phyloP scores from a whole-genome alignment of 1,140 invertebrate species.

The Onthophagus taurus region DNA sequence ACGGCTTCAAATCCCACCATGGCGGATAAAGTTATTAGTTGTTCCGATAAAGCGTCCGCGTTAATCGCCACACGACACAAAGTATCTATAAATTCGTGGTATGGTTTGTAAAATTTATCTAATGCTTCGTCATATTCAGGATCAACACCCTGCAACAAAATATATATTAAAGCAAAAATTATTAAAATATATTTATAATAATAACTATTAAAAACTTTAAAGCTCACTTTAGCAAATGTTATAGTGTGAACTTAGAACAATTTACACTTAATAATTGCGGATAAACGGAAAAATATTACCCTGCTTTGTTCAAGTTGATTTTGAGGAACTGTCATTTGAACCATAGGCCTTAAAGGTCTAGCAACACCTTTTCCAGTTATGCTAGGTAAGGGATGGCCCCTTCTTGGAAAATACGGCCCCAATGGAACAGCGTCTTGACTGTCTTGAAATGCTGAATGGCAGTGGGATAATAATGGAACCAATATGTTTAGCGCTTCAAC shows the following conservation, averaged over 20 bases:
- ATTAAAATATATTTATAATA: slow-evolving; percentile 1
- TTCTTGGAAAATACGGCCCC: slow-evolving; percentile 64
- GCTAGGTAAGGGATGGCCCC: slow-evolving; percentile 41
- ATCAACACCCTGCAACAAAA: slow-evolving; percentile 50
- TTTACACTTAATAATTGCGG: too few species aligned
- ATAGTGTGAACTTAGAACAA: too few species aligned
- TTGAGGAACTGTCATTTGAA: slow-evolving; percentile 78
- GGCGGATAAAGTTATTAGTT: slow-evolving; percentile 69
- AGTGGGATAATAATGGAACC: slow-evolving; percentile 74
- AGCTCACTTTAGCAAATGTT: too few species aligned
- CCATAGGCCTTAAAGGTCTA: slow-evolving; percentile 68
- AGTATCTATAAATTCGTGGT: slow-evolving; percentile 77
- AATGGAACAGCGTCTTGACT: slow-evolving; percentile 57
- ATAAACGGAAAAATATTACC: too few species aligned
- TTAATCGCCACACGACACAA: slow-evolving; percentile 82
- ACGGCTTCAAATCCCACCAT: slow-evolving; percentile 81
- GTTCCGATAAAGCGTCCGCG: slow-evolving; percentile 67
- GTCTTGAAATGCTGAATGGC: slow-evolving; percentile 72
- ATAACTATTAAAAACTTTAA: too few species aligned
- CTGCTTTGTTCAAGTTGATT: slow-evolving; percentile 61
- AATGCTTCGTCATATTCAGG: slow-evolving; percentile 69
- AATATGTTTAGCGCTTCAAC: slow-evolving; percentile 71
- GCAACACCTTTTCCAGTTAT: slow-evolving; percentile 48
- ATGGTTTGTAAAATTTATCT: slow-evolving; percentile 68
- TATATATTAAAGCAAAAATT: slow-evolving; percentile 6